These are phyloP conservation scores for Sinodicranocentrus sp. DNA, from an alignment of 2,888 invertebrate genomes.

Conservation along the genomic window DNA sequence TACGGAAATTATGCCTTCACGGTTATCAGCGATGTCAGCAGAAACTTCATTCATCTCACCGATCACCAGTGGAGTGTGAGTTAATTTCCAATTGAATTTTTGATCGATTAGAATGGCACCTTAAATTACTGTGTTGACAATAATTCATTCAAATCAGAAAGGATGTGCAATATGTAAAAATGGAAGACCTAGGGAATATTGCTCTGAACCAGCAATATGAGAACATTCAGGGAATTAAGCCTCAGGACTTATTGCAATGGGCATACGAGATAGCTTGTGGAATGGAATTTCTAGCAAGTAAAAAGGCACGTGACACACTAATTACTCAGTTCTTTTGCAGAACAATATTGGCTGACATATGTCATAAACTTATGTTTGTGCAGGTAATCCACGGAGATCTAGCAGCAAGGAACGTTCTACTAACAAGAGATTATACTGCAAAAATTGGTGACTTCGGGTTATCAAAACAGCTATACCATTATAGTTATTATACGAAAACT, in stretches of 20 bases:
- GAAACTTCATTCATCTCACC: no score
- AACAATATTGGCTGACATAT: no score
- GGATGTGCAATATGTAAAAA: constrained; percentile 64
- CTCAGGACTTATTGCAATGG: constrained; percentile 57
- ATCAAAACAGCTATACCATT: constrained; percentile 47
- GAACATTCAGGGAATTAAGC: constrained; percentile 32
- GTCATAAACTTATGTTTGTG: no score
- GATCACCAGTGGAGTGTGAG: no score
- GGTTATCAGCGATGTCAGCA: constrained; percentile 4
- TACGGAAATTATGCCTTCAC: constrained; percentile 32
- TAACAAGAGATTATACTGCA: constrained; percentile 37
- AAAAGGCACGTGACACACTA: constrained; percentile 57
- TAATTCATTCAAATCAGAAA: neutral
- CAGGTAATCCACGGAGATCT: constrained; percentile 64
- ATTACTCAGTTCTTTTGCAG: no score
- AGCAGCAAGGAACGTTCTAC: constrained; percentile 53
- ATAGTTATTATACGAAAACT: constrained; percentile 57
- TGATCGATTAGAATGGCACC: no score
- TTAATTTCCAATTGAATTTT: no score
- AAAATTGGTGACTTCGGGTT: constrained; percentile 67
- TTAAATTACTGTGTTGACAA: no score
- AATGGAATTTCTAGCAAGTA: constrained; percentile 62
- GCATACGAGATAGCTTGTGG: constrained; percentile 58
- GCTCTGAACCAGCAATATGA: constrained; percentile 45
- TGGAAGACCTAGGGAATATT: constrained; percentile 66